Percentiles rank a stretch among this genome's conserved stretches.
phyloP scores from a whole-genome alignment of 2,797 vertebrate genomes.

The Sternotherus odoratus region DNA sequence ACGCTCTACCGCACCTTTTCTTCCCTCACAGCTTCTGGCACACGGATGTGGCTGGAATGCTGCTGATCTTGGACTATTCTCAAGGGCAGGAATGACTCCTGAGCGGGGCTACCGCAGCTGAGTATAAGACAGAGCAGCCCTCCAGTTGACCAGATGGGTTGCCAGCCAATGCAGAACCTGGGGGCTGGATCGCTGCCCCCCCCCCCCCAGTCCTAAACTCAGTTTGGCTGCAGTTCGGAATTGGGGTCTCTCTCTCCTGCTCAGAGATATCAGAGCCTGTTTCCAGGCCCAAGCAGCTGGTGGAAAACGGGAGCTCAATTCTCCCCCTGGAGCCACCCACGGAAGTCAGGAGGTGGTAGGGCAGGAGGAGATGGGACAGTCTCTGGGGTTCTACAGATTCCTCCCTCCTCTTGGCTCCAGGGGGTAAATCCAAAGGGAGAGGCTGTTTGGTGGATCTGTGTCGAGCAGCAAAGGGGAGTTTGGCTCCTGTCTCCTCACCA shows the following conservation, averaged over 20 bases:
- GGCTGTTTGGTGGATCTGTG: not conserved
- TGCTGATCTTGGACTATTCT: not conserved
- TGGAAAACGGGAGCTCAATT: not conserved
- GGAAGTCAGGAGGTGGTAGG: not conserved
- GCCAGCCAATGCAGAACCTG: not conserved
- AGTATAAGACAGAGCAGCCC: not conserved
- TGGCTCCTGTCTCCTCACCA: slow-evolving; percentile 6
- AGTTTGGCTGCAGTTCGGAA: not conserved
- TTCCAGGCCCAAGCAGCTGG: not conserved
- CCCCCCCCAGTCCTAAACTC: not conserved
- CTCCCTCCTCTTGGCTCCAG: not conserved
- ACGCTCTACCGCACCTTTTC: no score
- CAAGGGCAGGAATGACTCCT: not conserved
- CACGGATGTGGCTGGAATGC: not conserved
- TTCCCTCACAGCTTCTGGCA: not conserved
- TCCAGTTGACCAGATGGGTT: not conserved
- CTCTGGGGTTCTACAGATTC: not conserved
- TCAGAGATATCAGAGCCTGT: no score
- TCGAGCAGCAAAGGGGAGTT: not conserved
- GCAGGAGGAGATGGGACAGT: not conserved
- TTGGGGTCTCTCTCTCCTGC: no score
- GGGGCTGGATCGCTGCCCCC: not conserved
- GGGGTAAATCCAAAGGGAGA: not conserved
- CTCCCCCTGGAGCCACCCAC: not conserved
- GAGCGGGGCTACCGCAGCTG: not conserved